These are phyloP conservation scores for Perca fluviatilis DNA, from an alignment of 2,113 vertebrate species.

Conservation along the genomic window DNA sequence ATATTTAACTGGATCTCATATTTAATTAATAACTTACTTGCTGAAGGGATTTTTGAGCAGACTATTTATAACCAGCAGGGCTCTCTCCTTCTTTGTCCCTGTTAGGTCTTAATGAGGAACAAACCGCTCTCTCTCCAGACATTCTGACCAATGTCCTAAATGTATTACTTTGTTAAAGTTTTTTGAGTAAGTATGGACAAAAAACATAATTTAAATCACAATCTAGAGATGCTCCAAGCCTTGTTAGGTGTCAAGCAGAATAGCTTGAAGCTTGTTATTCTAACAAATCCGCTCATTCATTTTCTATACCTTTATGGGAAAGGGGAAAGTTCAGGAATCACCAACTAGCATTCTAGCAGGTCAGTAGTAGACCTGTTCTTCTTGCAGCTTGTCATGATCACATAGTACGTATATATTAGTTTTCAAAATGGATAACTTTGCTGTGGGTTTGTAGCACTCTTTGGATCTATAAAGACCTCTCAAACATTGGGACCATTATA, in stretches of 20 bases:
- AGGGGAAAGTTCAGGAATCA: not conserved
- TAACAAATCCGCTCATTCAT: not conserved
- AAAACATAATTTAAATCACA: not conserved
- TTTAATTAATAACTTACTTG: slow-evolving; percentile 75
- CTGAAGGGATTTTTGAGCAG: slow-evolving; percentile 49
- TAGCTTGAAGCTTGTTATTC: not conserved
- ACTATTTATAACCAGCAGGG: slow-evolving; percentile 59
- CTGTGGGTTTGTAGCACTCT: not conserved
- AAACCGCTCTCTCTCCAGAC: not conserved
- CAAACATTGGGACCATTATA: not conserved
- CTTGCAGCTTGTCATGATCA: not conserved
- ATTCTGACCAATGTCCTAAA: not conserved
- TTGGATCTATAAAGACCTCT: not conserved
- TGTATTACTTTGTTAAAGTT: not conserved
- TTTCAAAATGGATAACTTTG: not conserved
- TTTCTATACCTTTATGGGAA: not conserved
- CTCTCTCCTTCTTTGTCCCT: slow-evolving; percentile 18
- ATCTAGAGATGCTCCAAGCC: not conserved
- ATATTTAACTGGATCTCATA: slow-evolving; percentile 71
- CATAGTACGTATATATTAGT: not conserved
- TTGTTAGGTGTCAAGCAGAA: not conserved
- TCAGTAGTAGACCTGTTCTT: slow-evolving; percentile 10
- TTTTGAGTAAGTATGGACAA: not conserved
- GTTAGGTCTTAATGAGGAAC: slow-evolving; percentile 23
- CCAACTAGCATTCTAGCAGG: not conserved